These are phyloP conservation scores for Microplitis demolitor DNA, from an alignment of 1,140 invertebrate species.

Conservation along the genomic window DNA sequence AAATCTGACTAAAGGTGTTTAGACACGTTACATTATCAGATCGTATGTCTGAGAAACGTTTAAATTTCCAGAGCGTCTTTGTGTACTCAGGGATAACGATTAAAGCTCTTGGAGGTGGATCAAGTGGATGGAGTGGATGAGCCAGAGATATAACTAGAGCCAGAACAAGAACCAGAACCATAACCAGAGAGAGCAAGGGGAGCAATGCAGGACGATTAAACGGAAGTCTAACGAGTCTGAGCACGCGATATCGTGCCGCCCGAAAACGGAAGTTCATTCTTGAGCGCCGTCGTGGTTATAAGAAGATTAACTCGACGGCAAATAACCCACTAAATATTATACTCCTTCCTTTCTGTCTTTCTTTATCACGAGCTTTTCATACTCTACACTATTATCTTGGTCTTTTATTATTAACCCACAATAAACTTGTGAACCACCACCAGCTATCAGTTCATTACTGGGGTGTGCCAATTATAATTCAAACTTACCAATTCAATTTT, in stretches of 20 bases:
- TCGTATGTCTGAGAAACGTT: background rate
- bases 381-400: background rate
- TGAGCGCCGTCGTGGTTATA: slow-evolving; percentile 1
- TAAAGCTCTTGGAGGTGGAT: background rate
- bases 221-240: slow-evolving; percentile 26
- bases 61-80: background rate
- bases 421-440: background rate
- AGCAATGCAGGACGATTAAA: slow-evolving; percentile 15
- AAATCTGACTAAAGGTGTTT: background rate
- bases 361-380: background rate
- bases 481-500: too few species aligned
- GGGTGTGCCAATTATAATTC: too few species aligned
- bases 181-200: background rate
- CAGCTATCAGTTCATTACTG: background rate
- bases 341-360: background rate
- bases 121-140: background rate
- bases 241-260: slow-evolving; percentile 22
- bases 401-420: background rate
- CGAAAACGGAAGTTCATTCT: slow-evolving; percentile 17
- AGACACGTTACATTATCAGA: background rate
- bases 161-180: too few species aligned
- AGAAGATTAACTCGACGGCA: slow-evolving; percentile 7
- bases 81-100: background rate
- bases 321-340: slow-evolving; percentile 13
- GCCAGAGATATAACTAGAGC: background rate